Evolutionary conservation across 1,140 invertebrate genomes (phyloP), one percentile per base, ranked within the genome.

Genomic region (Nebria ingens): DNA sequence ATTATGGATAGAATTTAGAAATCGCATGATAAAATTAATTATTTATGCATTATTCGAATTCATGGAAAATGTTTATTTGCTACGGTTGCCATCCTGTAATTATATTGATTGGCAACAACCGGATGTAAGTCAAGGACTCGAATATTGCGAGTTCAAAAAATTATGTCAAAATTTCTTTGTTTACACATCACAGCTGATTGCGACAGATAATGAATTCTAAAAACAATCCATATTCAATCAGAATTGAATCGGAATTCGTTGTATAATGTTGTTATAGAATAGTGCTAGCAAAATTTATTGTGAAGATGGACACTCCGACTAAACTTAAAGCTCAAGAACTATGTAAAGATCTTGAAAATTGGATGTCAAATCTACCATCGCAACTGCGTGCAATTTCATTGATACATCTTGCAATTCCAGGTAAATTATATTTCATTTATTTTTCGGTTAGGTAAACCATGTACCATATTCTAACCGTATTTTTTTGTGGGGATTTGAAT

Each of bases 321-420:
- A 45, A 42, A 40, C 29, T 19, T 21, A 34, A 58, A 52, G 63
- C 65, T 59, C 69, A 70, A 56, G 65, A 68, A 52, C 63, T 71
- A 19, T 62, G 67, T 51, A 61, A 73, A 25, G 71, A 81, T 64
- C 68, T 83, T n/a, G 80, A 85, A 63, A 73, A 76, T 55, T 88
- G 86, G 86, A 87, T 88, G 84, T 73, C 74, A 19, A 74, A 77
- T 60, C 65, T 87, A 59, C 80, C 84, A 55, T 67, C 71, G 40
- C 60, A 68, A 21, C 60, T 86, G 13, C 78, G 76, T 60, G 66
- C 72, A 55, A 38, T 82, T 51, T 79, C 85, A 42, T 71, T 88
- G 56, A 84, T 85, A 57, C 77, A 84, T 63, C 65, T 89, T 51
- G 84, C 85, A 3, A 87, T 87, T 69, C 85, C 85, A 74, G 84